Percentiles rank a stretch among this genome's conserved stretches.
Conservation (phyloP, 2,797 vertebrate species). For the Potorous gilbertii region DNA sequence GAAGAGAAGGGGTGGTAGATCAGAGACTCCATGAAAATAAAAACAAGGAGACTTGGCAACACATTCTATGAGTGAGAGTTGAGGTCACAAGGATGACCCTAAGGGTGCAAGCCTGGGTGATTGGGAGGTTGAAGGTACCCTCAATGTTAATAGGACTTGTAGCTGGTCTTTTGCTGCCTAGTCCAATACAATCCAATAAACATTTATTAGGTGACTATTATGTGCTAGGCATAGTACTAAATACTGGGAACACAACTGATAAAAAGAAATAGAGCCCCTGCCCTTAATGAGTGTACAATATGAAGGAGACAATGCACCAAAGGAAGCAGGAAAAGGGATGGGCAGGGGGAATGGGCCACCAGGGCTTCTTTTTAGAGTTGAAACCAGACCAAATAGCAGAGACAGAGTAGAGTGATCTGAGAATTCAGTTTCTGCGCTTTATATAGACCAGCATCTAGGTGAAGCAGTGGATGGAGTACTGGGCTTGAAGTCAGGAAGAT, state of each 20-base stretch:
- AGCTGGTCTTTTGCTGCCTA: neutral
- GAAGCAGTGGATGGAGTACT: neutral
- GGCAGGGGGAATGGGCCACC: neutral
- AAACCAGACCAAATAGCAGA: neutral
- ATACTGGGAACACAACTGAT: neutral
- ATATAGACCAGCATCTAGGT: neutral
- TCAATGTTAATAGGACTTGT: neutral
- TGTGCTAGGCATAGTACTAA: neutral
- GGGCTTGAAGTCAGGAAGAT: neutral
- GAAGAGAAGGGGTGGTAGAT: neutral
- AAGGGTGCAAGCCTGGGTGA: neutral
- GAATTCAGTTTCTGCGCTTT: neutral
- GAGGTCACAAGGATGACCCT: neutral
- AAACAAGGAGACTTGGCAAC: neutral
- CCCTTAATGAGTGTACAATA: neutral
- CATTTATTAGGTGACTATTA: rapidly evolving
- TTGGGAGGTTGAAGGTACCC: no score
- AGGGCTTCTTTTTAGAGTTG: neutral
- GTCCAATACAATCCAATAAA: neutral
- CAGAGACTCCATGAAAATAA: neutral
- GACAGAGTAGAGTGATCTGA: neutral
- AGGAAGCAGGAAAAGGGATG: neutral
- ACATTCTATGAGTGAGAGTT: neutral
- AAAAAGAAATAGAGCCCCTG: neutral
- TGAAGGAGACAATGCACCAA: neutral